Base-by-base conservation (phyloP, 2,888 invertebrate species). In the Eremobia ochroleuca region DNA sequence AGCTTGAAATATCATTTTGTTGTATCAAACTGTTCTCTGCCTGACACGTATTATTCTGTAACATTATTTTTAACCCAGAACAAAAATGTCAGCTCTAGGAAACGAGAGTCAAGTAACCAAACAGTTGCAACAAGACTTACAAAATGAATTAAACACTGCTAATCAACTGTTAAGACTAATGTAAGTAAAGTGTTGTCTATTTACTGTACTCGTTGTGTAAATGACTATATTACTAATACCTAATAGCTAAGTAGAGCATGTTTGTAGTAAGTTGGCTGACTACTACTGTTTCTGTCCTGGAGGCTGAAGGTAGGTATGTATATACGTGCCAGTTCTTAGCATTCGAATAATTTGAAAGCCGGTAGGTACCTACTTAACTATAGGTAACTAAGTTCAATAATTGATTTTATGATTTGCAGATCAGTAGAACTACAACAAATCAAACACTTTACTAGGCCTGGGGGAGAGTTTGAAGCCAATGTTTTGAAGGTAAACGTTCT, bases 51-150 rank as follows among this genome's bases (percentile, higher is more conserved):
- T 70, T 78, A 15, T 21, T 13, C 18, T 52, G 15, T 34, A 58
- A 31, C 31, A 64, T 25, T 58, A 18, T 28, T 58, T 25, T 25
- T 13, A 40, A 43, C n/a, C 18, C 15, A 28, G 25, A 74, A 71
- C 58, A 8, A 84, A 71, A 70, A 88, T 90, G 90, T 85, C 90
- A 52, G 75, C 83, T 37, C 43, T 83, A 74, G 88, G 83, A 76
- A 79, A 79, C 65, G 49, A 68, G 46, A 78, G 28, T 75, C 81
- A 79, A 74, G 15, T 66, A 43, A 76, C 85, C 46, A 93, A 93
- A 85, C 94, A 94, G 70, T 87, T 96, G 58, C 93, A 94, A 76
- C 94, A 94, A 87, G 96, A 96, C 55, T 89, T 97, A 85, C 94
- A 95, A 89, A 94, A 95, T 81, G 96, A 96, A 89, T 87, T 96